Percentiles rank a stretch among this genome's conserved stretches.
Evolutionary conservation across 2,888 invertebrate species (phyloP).

Genomic region (Drosophila paramelanica): DNA sequence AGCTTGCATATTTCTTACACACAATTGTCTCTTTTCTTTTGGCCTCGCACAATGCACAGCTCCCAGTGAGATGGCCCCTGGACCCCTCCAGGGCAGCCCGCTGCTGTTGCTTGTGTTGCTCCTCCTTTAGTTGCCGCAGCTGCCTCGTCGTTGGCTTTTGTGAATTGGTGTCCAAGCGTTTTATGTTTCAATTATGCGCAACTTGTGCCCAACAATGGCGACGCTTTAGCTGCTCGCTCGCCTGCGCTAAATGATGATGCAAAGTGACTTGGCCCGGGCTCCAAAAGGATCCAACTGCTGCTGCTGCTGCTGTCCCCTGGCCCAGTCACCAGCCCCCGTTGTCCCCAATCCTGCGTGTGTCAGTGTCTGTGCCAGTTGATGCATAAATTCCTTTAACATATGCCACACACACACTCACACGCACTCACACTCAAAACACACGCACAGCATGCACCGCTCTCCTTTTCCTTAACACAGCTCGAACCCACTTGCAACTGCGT

Average conservation of each 20-base stretch:
- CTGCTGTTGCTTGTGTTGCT: constrained; percentile 5
- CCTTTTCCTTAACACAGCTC: background rate
- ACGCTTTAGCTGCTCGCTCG: constrained; percentile 57
- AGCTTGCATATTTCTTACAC: constrained; percentile 73
- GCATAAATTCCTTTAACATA: constrained; percentile 72
- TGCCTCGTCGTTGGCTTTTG: constrained; percentile 65
- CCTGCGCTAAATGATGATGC: constrained; percentile 70
- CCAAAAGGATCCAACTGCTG: constrained; percentile 39
- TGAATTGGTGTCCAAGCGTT: constrained; percentile 81
- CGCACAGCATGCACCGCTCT: constrained; percentile 11
- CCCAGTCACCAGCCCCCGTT: background rate
- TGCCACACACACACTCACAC: constrained; percentile 41
- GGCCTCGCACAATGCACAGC: constrained; percentile 66
- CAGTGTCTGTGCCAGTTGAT: constrained; percentile 58
- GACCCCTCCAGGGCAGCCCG: constrained; percentile 1
- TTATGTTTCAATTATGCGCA: constrained; percentile 80
- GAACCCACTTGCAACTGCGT: constrained; percentile 29
- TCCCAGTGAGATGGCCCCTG: constrained; percentile 11
- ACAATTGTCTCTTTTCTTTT: constrained; percentile 77
- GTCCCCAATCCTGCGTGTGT: constrained; percentile 11
- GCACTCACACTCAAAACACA: constrained; percentile 24
- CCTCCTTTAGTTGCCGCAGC: constrained; percentile 25
- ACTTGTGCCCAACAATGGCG: constrained; percentile 76
- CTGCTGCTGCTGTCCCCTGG: background rate
- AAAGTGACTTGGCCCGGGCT: constrained; percentile 68